phyloP scores from a whole-genome alignment of 2,113 vertebrate species.

The Melospiza melodia region DNA sequence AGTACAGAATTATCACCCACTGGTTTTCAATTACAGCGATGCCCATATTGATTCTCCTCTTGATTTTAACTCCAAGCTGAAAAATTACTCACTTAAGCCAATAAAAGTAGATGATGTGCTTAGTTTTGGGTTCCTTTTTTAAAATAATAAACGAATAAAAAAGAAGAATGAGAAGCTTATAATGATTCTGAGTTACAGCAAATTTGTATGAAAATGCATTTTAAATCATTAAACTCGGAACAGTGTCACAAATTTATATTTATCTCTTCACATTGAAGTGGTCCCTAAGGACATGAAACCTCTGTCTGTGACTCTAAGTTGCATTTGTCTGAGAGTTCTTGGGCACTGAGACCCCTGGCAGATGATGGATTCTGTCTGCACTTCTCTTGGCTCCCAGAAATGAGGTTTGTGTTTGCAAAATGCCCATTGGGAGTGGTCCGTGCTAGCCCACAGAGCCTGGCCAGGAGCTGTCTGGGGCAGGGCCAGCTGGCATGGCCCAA shows the following conservation, averaged over 20 bases:
- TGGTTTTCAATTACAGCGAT: conserved; percentile 83
- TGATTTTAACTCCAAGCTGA: conserved; percentile 79
- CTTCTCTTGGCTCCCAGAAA: neutral
- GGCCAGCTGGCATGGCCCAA: conserved; percentile 18
- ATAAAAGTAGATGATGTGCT: conserved; percentile 68
- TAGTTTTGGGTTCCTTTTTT: conserved; percentile 45
- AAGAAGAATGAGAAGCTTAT: conserved; percentile 54
- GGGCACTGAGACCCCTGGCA: conserved; percentile 5
- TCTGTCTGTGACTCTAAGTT: neutral
- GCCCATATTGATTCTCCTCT: conserved; percentile 78
- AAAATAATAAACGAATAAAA: conserved; percentile 60
- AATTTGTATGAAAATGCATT: conserved; percentile 58
- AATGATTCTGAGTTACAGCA: conserved; percentile 49
- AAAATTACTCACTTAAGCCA: conserved; percentile 79
- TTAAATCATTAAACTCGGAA: conserved; percentile 68
- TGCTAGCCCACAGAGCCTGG: neutral
- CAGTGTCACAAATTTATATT: conserved; percentile 39
- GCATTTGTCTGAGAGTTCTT: neutral
- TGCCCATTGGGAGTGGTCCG: neutral
- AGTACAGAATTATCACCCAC: conserved; percentile 79
- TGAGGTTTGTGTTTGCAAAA: neutral
- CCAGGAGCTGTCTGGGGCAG: neutral
- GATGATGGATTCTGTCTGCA: neutral
- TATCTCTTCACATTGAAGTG: neutral
- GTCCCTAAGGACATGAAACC: conserved; percentile 10